Conservation (phyloP, 2,888 invertebrate genomes). For the Drosophila demipolita region DNA sequence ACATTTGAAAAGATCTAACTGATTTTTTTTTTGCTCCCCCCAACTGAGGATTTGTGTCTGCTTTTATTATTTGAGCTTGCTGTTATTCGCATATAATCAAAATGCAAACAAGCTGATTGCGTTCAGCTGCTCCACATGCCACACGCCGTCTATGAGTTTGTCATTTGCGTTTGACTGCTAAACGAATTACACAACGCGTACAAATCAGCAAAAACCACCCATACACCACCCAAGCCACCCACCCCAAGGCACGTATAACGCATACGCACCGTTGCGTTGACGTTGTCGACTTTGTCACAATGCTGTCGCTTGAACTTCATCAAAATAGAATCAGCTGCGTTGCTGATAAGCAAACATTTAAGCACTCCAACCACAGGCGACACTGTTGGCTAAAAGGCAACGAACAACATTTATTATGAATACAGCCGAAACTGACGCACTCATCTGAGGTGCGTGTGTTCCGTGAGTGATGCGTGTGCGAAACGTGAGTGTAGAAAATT, state of each 20-base stretch:
- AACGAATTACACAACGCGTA: conserved; percentile 41
- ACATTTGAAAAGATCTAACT: conserved; percentile 29
- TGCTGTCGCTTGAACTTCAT: conserved; percentile 62
- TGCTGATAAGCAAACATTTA: conserved; percentile 67
- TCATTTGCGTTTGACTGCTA: conserved; percentile 63
- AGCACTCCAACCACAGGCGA: conserved; percentile 29
- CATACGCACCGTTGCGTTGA: conserved; percentile 62
- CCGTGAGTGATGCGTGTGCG: conserved; percentile 8
- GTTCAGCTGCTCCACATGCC: conserved; percentile 39
- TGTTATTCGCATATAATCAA: conserved; percentile 67
- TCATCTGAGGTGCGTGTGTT: conserved; percentile 12
- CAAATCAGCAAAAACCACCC: neutral
- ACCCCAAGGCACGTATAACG: conserved; percentile 43
- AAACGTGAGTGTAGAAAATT: neutral
- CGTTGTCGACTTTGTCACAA: conserved; percentile 37
- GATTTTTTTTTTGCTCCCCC: conserved; percentile 15
- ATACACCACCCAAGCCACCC: neutral
- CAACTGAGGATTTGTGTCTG: neutral
- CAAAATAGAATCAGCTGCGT: conserved; percentile 82
- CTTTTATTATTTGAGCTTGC: conserved; percentile 18
- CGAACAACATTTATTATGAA: conserved; percentile 50
- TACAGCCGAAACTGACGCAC: conserved; percentile 13
- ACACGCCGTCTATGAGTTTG: conserved; percentile 70
- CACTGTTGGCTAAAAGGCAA: conserved; percentile 60
- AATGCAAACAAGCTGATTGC: conserved; percentile 76